Conservation (phyloP, 2,797 vertebrate species). For the Manis crassicaudata region DNA sequence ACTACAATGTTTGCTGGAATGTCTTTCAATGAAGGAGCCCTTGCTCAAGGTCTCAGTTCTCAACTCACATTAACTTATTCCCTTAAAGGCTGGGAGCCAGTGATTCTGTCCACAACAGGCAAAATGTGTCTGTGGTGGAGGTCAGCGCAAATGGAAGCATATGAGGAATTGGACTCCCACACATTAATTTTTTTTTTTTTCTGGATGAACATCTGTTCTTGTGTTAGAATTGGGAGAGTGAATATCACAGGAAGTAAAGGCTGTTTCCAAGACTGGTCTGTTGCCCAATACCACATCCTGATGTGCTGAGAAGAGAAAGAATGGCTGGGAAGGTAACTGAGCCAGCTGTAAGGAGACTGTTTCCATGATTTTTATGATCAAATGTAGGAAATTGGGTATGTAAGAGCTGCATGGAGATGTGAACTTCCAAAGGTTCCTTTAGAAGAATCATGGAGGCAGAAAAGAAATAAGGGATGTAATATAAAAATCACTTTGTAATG, state of each 20-base stretch:
- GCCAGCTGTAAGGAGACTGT: neutral
- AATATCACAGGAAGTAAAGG: conserved; percentile 62
- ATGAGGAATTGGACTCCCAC: conserved; percentile 13
- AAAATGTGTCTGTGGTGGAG: neutral
- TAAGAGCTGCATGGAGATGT: neutral
- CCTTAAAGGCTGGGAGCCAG: neutral
- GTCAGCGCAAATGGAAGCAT: conserved; percentile 20
- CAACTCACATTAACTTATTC: conserved; percentile 23
- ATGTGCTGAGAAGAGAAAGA: conserved; percentile 56
- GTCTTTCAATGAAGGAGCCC: neutral
- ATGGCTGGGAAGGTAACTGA: conserved; percentile 53
- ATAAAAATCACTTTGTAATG: conserved; percentile 9
- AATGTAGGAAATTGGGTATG: neutral
- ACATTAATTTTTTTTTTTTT: conserved; percentile 18
- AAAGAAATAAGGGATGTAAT: neutral
- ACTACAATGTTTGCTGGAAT: neutral
- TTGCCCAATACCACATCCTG: conserved; percentile 67
- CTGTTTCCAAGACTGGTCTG: conserved; percentile 61
- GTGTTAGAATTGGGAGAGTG: conserved; percentile 54
- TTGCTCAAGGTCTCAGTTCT: conserved; percentile 5
- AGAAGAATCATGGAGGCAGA: neutral
- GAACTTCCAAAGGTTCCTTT: neutral
- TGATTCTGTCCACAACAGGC: neutral
- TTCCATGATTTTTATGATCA: conserved; percentile 13
- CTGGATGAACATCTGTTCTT: conserved; percentile 71